Conservation (phyloP, 2,797 vertebrate genomes). For the Danio aesculapii region DNA sequence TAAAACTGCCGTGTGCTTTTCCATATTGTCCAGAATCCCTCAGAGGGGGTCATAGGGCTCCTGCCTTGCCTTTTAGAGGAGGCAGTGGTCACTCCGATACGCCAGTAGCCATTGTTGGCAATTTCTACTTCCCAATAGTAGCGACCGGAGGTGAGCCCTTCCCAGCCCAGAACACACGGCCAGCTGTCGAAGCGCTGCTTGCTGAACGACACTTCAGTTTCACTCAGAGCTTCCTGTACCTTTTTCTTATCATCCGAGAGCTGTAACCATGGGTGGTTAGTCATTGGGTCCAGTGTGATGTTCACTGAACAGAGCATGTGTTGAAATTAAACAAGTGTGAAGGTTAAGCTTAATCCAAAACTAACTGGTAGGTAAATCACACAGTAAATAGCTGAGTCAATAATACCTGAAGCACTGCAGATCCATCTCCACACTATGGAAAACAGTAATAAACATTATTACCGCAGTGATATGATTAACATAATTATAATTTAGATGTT, state of each 20-base stretch:
- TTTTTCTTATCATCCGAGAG: conserved; percentile 74
- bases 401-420: conserved; percentile 71
- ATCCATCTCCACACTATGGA: conserved; percentile 81
- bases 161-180: conserved; percentile 75
- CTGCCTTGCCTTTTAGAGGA: conserved; percentile 69
- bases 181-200: conserved; percentile 74
- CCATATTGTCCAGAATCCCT: conserved; percentile 72
- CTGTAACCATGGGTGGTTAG: conserved; percentile 76
- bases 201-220: conserved; percentile 56
- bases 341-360: neutral
- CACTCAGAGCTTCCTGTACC: conserved; percentile 70
- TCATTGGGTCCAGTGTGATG: conserved; percentile 74
- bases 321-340: neutral
- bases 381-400: neutral
- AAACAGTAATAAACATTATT: conserved; percentile 16
- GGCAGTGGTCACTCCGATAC: conserved; percentile 69
- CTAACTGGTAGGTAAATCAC: neutral
- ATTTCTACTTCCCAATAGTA: conserved; percentile 82
- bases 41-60: conserved; percentile 70
- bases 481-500: neutral
- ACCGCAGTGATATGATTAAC: neutral
- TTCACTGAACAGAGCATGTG: conserved; percentile 66
- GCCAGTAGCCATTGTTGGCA: conserved; percentile 74
- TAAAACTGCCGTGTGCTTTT: conserved; percentile 64
- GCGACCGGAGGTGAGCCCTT: conserved; percentile 73